phyloP scores from a whole-genome alignment of 2,113 vertebrate genomes.

The Engystomops pustulosus region DNA sequence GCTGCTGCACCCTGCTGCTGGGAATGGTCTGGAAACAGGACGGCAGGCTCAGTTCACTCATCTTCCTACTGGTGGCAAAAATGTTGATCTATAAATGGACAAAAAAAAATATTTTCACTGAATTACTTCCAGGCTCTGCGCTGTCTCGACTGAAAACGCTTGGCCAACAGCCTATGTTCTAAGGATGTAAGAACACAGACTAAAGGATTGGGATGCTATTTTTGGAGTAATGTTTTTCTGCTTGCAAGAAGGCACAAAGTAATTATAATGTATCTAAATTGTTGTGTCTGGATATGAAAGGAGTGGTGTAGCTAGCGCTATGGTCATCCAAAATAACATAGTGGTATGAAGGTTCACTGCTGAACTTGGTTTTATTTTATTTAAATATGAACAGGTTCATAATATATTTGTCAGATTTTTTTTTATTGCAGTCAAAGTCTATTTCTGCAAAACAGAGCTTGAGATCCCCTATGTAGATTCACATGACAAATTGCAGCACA shows the following conservation, averaged over 20 bases:
- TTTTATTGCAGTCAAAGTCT: too few species aligned
- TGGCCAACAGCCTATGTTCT: neutral
- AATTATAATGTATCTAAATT: neutral
- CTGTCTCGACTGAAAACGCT: neutral
- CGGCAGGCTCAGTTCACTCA: slow-evolving; percentile 78
- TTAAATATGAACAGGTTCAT: too few species aligned
- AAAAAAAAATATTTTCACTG: slow-evolving; percentile 10
- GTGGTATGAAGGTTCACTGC: neutral
- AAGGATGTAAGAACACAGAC: neutral
- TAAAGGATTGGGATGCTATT: neutral
- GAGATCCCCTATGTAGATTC: too few species aligned
- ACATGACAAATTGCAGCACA: too few species aligned
- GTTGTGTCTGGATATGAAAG: neutral
- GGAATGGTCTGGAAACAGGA: slow-evolving; percentile 77
- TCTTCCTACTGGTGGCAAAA: slow-evolving; percentile 74
- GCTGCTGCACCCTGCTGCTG: slow-evolving; percentile 77
- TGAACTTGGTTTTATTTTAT: too few species aligned
- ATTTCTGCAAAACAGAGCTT: too few species aligned
- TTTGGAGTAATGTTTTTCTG: neutral
- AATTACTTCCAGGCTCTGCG: neutral
- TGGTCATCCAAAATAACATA: neutral
- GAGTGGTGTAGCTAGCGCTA: neutral
- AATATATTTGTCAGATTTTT: too few species aligned
- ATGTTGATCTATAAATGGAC: slow-evolving; percentile 76
- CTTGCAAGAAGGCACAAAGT: neutral